phyloP scores from a whole-genome alignment of 2,797 vertebrate genomes.

The Dendrocincla fuliginosa region DNA sequence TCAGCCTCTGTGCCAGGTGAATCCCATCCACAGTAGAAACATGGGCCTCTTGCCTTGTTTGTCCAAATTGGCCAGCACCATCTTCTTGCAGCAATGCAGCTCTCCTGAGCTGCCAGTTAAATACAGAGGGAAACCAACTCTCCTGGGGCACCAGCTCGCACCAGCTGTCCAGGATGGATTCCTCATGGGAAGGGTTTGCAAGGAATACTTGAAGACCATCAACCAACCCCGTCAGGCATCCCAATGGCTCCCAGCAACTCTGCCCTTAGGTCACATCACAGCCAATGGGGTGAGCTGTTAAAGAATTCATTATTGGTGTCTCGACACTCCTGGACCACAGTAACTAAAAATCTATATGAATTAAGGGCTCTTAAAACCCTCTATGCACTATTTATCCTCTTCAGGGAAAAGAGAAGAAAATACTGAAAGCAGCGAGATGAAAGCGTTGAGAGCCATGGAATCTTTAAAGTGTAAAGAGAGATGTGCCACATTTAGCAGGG shows the following conservation, averaged over 20 bases:
- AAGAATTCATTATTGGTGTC: slow-evolving; percentile 63
- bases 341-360: slow-evolving; percentile 59
- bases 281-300: slow-evolving; percentile 30
- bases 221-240: neutral
- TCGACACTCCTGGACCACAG: slow-evolving; percentile 36
- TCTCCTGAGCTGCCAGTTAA: neutral
- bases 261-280: slow-evolving; percentile 34
- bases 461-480: slow-evolving; percentile 11
- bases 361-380: slow-evolving; percentile 60
- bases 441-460: slow-evolving; percentile 12
- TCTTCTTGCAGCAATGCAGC: neutral
- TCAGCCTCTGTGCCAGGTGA: neutral
- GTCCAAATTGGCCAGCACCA: neutral
- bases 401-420: slow-evolving; percentile 1
- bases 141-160: neutral
- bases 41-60: rapidly evolving
- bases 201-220: neutral
- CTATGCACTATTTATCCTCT: slow-evolving; percentile 40
- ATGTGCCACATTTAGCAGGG: slow-evolving; percentile 27
- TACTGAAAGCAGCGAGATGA: neutral
- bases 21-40: rapidly evolving
- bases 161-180: neutral
- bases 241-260: neutral
- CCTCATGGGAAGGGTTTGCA: neutral
- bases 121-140: neutral